Evolutionary conservation across 2,888 invertebrate genomes (phyloP), one percentile per base, ranked within the genome.

Genomic region (Drosophila paramelanica): DNA sequence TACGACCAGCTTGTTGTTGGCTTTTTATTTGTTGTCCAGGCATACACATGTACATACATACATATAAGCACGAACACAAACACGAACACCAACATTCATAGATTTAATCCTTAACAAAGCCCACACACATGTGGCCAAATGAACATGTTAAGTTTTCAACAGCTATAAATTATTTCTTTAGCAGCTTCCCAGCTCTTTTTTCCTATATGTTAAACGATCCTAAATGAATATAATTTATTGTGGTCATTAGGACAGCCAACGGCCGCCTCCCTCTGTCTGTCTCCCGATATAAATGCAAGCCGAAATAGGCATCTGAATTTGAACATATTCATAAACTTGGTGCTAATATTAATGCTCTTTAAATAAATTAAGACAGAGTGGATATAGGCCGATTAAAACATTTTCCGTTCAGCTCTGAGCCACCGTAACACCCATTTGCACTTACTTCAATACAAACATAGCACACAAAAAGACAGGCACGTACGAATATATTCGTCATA

Each of bases 81-180:
- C 65, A 59, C 52, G 14, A 38, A 39, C 60, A 52, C 36, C 17
- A 57, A 56, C 58, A 60, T 62, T 45, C 50, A 45, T 55, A 55
- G 73, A 66, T 65, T 69, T 77, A 77, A 76, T 77, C 68, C 77
- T 68, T 51, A 73, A 77, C 76, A 76, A 76, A 76, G 76, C 79
- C 61, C 71, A 72, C 70, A 73, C 86, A 84, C 77, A 84, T 83
- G 84, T 74, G 87, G 77, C 82, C 71, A 83, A 83, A 83, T 83
- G 84, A 83, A 83, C 82, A 83, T 83, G 82, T 83, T 83, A 83
- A 87, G 82, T 83, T 83, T 83, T 83, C 87, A 83, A 87, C 82
- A 87, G 79, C 84, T 72, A 87, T 87, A 83, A 83, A 83, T 83
- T 84, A 82, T 82, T 82, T 87, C 82, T 73, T 86, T 57, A 78